These are phyloP conservation scores for Apis florea DNA, from an alignment of 1,140 invertebrate species.

Conservation along the genomic window DNA sequence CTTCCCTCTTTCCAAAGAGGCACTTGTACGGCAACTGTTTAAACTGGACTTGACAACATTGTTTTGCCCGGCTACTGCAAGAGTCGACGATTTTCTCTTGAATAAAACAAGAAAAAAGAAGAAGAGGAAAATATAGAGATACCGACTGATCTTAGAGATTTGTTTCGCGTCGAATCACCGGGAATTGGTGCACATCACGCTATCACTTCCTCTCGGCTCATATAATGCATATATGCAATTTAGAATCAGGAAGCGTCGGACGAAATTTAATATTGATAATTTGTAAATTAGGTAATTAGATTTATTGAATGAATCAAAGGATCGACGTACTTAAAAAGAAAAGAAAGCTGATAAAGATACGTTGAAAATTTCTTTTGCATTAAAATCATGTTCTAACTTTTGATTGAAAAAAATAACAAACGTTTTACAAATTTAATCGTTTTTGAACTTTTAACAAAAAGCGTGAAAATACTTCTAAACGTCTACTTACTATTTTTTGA, in stretches of 20 bases:
- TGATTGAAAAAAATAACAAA: not conserved
- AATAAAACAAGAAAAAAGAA: not conserved
- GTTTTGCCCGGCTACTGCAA: not conserved
- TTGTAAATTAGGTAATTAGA: not conserved
- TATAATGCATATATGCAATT: not conserved
- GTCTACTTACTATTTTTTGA: not conserved
- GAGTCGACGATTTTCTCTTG: conserved; percentile 14
- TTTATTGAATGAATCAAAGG: too few species aligned
- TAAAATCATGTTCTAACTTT: not conserved
- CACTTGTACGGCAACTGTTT: not conserved
- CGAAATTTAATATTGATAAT: not conserved
- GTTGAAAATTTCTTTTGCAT: too few species aligned
- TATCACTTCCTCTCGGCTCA: not conserved
- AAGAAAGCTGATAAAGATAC: too few species aligned
- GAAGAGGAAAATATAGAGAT: not conserved
- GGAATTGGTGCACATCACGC: not conserved
- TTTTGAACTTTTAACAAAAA: not conserved
- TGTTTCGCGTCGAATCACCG: not conserved
- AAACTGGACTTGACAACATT: conserved; percentile 45
- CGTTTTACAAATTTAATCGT: not conserved
- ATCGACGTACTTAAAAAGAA: too few species aligned
- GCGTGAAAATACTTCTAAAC: not conserved
- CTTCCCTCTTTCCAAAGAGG: conserved; percentile 17
- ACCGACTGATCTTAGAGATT: not conserved
- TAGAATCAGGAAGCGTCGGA: too few species aligned